A percentile compares a stretch with the other conserved stretches of the same genome.
phyloP scores from a whole-genome alignment of 2,888 invertebrate species.

The Mellilla xanthometata region DNA sequence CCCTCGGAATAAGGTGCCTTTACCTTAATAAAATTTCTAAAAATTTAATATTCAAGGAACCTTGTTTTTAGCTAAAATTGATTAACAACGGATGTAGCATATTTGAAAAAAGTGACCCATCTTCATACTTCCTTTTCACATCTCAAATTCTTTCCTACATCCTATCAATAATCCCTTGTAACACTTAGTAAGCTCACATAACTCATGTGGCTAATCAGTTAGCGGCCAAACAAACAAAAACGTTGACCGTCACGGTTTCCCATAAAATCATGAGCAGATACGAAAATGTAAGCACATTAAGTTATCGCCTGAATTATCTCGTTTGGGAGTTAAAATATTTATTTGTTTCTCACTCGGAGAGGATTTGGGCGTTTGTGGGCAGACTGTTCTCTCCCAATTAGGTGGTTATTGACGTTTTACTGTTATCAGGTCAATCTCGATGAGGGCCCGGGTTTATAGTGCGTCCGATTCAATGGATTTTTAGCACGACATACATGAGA shows the following conservation, averaged over 20 bases:
- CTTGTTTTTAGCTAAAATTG: too few relatives aligned
- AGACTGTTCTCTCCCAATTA: slow-evolving; percentile 79
- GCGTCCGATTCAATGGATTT: slow-evolving; percentile 28
- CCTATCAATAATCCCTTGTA: not conserved
- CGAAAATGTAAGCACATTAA: slow-evolving; percentile 81
- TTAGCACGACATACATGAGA: slow-evolving; percentile 24
- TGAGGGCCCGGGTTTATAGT: slow-evolving; percentile 67
- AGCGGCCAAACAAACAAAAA: slow-evolving; percentile 28
- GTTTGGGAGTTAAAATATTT: slow-evolving; percentile 77
- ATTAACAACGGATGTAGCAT: too few relatives aligned
- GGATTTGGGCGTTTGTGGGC: slow-evolving; percentile 62
- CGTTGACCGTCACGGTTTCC: slow-evolving; percentile 63
- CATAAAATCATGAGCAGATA: slow-evolving; percentile 81
- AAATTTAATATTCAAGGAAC: too few relatives aligned
- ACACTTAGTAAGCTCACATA: slow-evolving; percentile 12
- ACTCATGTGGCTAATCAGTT: slow-evolving; percentile 30
- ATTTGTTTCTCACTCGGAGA: slow-evolving; percentile 75
- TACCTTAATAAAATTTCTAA: too few relatives aligned
- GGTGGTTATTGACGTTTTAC: slow-evolving; percentile 82
- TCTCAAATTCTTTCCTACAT: too few relatives aligned
- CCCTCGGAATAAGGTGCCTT: too few relatives aligned
- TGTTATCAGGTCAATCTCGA: slow-evolving; percentile 75
- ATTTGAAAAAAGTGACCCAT: too few relatives aligned
- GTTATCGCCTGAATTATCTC: slow-evolving; percentile 78
- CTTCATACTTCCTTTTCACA: too few relatives aligned